A percentile compares a stretch with the other conserved stretches of the same genome.
Evolutionary conservation across 2,113 vertebrate species (phyloP).

Genomic region (Pteruthius melanotis): DNA sequence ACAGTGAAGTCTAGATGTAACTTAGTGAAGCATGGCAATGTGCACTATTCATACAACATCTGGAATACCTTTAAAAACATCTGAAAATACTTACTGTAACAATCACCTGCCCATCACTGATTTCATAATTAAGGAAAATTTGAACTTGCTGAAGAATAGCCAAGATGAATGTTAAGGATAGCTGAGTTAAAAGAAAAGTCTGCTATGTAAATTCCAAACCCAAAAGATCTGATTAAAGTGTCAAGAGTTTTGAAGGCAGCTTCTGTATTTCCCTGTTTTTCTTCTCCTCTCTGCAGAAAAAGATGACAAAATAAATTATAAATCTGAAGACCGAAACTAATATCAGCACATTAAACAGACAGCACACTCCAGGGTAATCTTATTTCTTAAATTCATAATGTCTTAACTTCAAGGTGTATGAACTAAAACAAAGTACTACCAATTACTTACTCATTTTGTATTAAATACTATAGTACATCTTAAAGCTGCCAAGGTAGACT

Average conservation of each 20-base stretch:
- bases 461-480: background rate
- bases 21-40: background rate
- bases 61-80: conserved; percentile 22
- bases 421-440: background rate
- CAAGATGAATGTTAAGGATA: conserved; percentile 27
- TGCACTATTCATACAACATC: background rate
- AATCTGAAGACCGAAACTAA: background rate
- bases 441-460: background rate
- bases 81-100: conserved; percentile 19
- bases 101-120: conserved; percentile 40
- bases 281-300: conserved; percentile 62
- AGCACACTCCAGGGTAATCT: background rate
- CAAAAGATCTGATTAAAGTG: conserved; percentile 8
- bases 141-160: conserved; percentile 20
- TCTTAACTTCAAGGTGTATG: background rate
- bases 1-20: background rate
- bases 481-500: background rate
- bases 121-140: conserved; percentile 33
- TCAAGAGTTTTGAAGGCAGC: conserved; percentile 57
- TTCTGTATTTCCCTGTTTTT: conserved; percentile 42
- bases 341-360: background rate
- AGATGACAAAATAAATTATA: conserved; percentile 38
- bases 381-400: background rate
- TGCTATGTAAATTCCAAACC: conserved; percentile 17
- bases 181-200: conserved; percentile 49